Evolutionary conservation across 2,797 vertebrate genomes (phyloP), one percentile per base, ranked within the genome.

Genomic region (Poecilia gillii): DNA sequence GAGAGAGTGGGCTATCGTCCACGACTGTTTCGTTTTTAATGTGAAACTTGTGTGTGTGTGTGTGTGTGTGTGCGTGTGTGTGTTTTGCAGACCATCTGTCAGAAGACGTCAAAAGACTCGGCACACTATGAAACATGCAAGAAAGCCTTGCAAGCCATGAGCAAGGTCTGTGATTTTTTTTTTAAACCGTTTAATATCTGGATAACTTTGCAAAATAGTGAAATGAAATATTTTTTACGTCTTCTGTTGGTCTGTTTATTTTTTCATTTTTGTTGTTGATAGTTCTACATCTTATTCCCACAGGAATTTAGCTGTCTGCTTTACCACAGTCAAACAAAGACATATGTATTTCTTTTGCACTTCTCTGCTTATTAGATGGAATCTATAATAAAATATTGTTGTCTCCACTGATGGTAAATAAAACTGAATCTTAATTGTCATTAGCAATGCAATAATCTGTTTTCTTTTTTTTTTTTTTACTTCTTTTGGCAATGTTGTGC

Each of bases 41-140:
- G 45, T 41, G 13, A 39, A 68, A 77, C 33, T 74, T 77, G 13
- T 57, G 2, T 70, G 3, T 13, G 9, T 59, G 2, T 66, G 4
- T 18, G 89, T 85, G 13, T 53, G 2, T 59, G 4, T 73, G 13
- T 53, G 2, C 55, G 4, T 16, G 9, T 49, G 2, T 70, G 5
- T 23, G 89, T 85, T 25, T 95, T 96, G 39, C 94, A 99, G 99
- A 99, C 98, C 9, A 99, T 99, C 86, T 99, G 98, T 88, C 99
- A 99, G 93, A 99, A 99, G 93, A 99, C 97, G 0, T 94, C 96
- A 0, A 99, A 97, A 93, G 97, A 97, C 76, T 97, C 96, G 0
- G 82, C 89, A 0, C 96, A 95, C 79, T 98, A 97, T 0, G 97
- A 98, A 83, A 91, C 93, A 57, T 97, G 97, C 92, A 99, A 97